Evolutionary conservation across 2,113 vertebrate species (phyloP).

Genomic region (Nansenia antarctica): DNA sequence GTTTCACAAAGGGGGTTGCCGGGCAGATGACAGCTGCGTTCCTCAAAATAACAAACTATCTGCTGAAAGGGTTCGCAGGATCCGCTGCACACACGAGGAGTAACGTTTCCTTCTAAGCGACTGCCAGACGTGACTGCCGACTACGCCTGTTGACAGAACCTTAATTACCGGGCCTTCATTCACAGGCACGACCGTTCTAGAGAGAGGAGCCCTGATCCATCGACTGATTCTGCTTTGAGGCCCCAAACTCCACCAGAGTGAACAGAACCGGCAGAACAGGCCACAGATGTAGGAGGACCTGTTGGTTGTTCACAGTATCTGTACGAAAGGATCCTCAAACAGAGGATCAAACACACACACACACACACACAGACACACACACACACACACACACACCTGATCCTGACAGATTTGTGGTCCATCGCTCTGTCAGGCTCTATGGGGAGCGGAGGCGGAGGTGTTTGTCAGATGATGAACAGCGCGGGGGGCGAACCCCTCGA

Average conservation of each 20-base stretch:
- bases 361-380: background rate
- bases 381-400: slow-evolving; percentile 4
- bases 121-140: slow-evolving; percentile 1
- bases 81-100: background rate
- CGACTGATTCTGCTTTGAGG: background rate
- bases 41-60: slow-evolving; percentile 9
- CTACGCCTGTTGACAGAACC: background rate
- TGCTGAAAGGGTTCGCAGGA: background rate
- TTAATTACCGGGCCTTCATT: background rate
- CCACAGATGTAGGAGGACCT: slow-evolving; percentile 1
- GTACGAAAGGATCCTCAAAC: too few relatives aligned
- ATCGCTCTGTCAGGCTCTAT: background rate
- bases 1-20: background rate
- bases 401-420: slow-evolving; percentile 4
- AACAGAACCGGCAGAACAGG: background rate
- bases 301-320: slow-evolving; percentile 6
- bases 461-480: slow-evolving; percentile 1
- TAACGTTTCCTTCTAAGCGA: background rate
- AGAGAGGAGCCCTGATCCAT: background rate
- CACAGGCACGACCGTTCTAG: background rate
- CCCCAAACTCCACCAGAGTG: too few relatives aligned
- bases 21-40: background rate
- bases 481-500: slow-evolving; percentile 26
- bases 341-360: too few relatives aligned
- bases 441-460: background rate